Evolutionary conservation across 2,113 vertebrate species (phyloP).

Genomic region (Salvator merianae): DNA sequence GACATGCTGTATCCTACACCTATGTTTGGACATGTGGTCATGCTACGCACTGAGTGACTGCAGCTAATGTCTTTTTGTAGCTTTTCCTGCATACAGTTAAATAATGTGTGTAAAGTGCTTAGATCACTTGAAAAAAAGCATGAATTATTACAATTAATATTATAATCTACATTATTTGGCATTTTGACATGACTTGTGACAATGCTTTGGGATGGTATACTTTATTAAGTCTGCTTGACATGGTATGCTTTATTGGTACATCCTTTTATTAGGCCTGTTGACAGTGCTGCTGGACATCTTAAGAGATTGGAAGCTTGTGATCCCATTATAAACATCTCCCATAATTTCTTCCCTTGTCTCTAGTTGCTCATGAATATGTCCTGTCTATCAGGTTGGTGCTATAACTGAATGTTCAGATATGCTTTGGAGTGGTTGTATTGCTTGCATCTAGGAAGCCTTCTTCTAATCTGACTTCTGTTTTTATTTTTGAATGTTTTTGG

Average conservation of each 20-base stretch:
- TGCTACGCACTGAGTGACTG: no score
- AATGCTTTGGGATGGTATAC: background rate
- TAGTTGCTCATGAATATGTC: background rate
- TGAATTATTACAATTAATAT: background rate
- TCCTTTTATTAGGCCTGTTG: background rate
- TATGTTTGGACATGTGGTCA: no score
- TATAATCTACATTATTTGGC: background rate
- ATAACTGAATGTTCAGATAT: no score
- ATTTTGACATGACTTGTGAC: background rate
- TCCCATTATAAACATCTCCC: background rate
- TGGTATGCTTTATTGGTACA: background rate
- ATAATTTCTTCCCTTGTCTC: background rate
- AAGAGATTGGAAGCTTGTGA: background rate
- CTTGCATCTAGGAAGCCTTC: background rate
- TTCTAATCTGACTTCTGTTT: background rate
- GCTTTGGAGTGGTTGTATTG: background rate
- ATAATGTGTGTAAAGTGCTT: background rate
- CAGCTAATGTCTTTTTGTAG: no score
- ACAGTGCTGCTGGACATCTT: background rate
- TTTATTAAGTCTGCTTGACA: background rate
- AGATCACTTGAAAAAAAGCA: background rate
- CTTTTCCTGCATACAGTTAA: no score
- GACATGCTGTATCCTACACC: no score
- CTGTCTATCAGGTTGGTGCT: background rate
- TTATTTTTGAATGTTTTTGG: background rate